A percentile compares a stretch with the other conserved stretches of the same genome.
Conservation (phyloP, 1,140 invertebrate genomes). For the Liolophura sinensis region DNA sequence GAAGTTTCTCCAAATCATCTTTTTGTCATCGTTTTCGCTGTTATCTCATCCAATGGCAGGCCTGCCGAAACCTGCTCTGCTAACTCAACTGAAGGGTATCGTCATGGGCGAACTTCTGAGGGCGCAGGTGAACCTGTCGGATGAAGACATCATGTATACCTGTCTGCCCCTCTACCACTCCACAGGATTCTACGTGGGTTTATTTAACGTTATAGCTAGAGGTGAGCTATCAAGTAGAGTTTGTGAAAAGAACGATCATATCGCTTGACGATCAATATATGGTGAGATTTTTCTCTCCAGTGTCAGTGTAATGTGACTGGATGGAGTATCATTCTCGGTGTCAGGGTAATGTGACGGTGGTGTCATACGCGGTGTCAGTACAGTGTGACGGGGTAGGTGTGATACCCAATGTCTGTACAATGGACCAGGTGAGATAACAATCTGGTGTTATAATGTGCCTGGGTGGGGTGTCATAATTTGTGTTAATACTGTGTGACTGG, state of each 20-base stretch:
- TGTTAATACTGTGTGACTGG: background rate
- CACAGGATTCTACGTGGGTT: slow-evolving; percentile 34
- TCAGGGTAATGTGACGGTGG: too few relatives aligned
- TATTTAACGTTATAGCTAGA: slow-evolving; percentile 26
- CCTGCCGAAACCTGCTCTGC: slow-evolving; percentile 39
- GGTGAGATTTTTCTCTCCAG: too few relatives aligned
- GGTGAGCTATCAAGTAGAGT: slow-evolving; percentile 22
- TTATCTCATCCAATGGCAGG: slow-evolving; percentile 18
- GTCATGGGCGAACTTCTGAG: slow-evolving; percentile 22
- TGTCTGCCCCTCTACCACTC: slow-evolving; percentile 47
- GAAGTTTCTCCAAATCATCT: too few relatives aligned
- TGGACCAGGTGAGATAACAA: too few relatives aligned
- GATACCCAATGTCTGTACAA: too few relatives aligned
- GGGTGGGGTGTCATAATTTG: background rate
- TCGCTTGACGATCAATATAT: too few relatives aligned
- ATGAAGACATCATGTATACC: slow-evolving; percentile 39
- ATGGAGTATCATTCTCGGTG: too few relatives aligned
- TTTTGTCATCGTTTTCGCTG: too few relatives aligned
- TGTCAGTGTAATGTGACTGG: background rate
- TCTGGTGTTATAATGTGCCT: too few relatives aligned
- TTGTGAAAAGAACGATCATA: too few relatives aligned
- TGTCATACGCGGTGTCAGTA: too few relatives aligned
- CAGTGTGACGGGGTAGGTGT: too few relatives aligned
- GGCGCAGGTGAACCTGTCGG: slow-evolving; percentile 7
- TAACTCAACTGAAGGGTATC: slow-evolving; percentile 27